Evolutionary conservation across 2,113 vertebrate species (phyloP).

Genomic region (Caloenas nicobarica): DNA sequence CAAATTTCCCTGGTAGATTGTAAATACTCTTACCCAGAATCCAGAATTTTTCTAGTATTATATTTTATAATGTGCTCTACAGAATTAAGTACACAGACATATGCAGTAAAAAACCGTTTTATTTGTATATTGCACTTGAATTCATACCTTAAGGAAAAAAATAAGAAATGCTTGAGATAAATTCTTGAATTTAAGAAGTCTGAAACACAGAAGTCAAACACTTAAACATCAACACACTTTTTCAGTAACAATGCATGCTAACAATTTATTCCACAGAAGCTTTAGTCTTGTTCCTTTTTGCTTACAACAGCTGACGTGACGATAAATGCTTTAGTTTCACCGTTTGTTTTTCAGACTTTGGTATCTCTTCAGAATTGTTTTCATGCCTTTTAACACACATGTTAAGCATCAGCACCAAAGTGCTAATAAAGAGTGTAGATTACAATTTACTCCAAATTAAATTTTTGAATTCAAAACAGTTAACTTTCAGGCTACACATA

Average conservation of each 20-base stretch:
- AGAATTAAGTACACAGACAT: neutral
- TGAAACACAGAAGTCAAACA: neutral
- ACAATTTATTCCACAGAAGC: neutral
- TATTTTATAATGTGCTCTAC: neutral
- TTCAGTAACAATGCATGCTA: neutral
- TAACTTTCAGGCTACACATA: neutral
- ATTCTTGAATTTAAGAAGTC: neutral
- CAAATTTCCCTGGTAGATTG: neutral
- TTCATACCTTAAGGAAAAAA: neutral
- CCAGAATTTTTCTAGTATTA: neutral
- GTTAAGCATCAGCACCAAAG: neutral
- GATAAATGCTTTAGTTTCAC: neutral
- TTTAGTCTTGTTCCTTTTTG: neutral
- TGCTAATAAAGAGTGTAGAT: fast-evolving
- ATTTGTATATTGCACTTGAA: neutral
- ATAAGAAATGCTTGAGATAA: neutral
- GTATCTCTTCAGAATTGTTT: neutral
- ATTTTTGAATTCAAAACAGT: neutral
- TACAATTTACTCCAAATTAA: neutral
- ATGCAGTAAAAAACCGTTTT: neutral
- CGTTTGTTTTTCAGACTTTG: neutral
- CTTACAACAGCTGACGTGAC: neutral
- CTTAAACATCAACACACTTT: neutral
- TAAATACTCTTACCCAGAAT: neutral
- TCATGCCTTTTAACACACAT: neutral